Percentiles rank a stretch among this genome's conserved stretches.
These are phyloP conservation scores for Chamaea fasciata DNA, from an alignment of 2,113 vertebrate genomes.

Conservation along the genomic window DNA sequence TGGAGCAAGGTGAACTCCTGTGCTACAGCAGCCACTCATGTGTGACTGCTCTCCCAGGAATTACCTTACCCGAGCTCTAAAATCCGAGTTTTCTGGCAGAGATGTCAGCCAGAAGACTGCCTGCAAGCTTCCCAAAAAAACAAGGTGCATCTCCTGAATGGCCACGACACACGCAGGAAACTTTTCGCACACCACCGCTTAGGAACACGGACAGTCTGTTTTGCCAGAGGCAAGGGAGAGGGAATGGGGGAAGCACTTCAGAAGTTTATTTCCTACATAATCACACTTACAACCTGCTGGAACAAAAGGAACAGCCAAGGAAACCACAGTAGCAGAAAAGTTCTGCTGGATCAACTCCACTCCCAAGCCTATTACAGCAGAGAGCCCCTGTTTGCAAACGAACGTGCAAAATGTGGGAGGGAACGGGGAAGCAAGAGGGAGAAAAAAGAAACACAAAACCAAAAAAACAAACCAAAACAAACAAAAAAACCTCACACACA, in stretches of 20 bases:
- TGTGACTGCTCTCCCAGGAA: neutral
- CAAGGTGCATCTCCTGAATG: neutral
- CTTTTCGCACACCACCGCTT: neutral
- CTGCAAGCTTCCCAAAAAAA: neutral
- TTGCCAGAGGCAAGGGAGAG: neutral
- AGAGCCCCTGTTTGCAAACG: neutral
- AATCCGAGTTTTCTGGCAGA: neutral
- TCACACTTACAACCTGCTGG: neutral
- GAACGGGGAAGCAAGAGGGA: neutral
- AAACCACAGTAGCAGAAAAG: neutral
- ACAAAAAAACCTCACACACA: neutral
- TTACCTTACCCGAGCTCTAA: neutral
- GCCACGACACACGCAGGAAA: accelerated
- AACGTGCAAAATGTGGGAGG: accelerated
- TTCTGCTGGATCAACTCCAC: neutral
- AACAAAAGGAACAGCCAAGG: neutral
- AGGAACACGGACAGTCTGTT: accelerated
- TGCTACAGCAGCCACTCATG: neutral
- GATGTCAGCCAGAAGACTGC: neutral
- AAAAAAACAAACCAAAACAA: neutral
- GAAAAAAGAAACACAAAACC: neutral
- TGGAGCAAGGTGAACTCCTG: constrained; percentile 36
- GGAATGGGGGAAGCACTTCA: neutral
- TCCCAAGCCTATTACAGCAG: neutral
- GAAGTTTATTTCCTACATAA: neutral